Base-by-base conservation (phyloP, 2,797 vertebrate species). In the Myotis findleyi region DNA sequence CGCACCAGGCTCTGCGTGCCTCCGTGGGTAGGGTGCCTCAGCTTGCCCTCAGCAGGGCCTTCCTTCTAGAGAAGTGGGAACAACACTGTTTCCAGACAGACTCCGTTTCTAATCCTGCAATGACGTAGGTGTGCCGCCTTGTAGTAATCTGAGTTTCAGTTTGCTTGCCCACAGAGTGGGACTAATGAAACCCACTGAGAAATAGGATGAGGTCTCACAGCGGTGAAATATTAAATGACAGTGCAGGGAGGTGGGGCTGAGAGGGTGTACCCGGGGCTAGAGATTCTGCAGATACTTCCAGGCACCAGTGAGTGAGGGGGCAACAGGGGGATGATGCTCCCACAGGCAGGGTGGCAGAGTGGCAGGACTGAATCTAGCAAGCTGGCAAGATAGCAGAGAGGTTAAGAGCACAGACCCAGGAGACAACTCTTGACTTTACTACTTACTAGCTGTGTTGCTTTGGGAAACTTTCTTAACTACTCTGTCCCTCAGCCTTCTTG, bases 1-100 rank as follows among this genome's bases (percentile, higher is more conserved):
- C 7, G 33, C 6, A 38, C 47, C 30, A 25, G n/a, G 53, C 21
- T 69, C 53, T 18, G 14, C 1, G 0, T 30, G 20, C 49, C 49
- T 72, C 20, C 0, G 2, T 0, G 10, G 2, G 49, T 7, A 55
- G n/a, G 14, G 2, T 1, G 13, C 23, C 44, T 72, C 57, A 12
- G 27, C 17, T 25, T 49, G 21, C 25, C 44, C 12, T 68, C n/a
- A 30, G 17, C 38, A 4, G 17, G 20, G 38, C 55, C 53, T 33
- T 66, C 11, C 38, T 41, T 44, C 36, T 44, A 62, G 59, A 68
- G 33, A 7, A 36, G 3, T 27, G 1, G 20, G 38, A 59, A 21
- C 33, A 23, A 8, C 30, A 7, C 17, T 2, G 10, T 9, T 2
- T 30, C 51, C 0, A 23, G 44, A 25, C 0, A 55, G 57, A 16